Conservation (phyloP, 1,140 invertebrate genomes). For the Microvelia longipes region DNA sequence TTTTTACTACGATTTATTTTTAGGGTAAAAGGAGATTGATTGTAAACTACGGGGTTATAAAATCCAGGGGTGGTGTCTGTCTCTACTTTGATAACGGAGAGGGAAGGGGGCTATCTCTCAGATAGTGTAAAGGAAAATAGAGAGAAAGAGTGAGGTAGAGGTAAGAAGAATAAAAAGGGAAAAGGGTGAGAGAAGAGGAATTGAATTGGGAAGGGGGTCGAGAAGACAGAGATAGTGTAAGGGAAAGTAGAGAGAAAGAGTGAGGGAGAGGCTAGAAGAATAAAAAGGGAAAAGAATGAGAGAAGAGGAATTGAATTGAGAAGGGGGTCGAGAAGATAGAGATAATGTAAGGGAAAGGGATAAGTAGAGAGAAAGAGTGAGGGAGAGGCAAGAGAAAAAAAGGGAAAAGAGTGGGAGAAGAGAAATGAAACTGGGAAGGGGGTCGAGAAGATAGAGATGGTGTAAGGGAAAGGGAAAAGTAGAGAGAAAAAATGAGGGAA, state of each 20-base stretch:
- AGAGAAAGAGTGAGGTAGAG: background rate
- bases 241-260: background rate
- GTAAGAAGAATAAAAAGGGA: background rate
- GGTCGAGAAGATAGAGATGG: background rate
- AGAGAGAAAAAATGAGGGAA: background rate
- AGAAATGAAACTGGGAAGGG: background rate
- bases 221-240: background rate
- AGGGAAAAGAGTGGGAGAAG: background rate
- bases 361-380: background rate
- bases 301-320: background rate
- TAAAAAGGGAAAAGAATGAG: background rate
- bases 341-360: background rate
- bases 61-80: too few relatives aligned
- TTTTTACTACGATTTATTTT: too few relatives aligned
- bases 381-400: background rate
- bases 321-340: too few relatives aligned
- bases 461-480: background rate
- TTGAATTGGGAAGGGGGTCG: background rate
- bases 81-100: too few relatives aligned
- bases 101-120: too few relatives aligned
- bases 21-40: too few relatives aligned
- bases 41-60: too few relatives aligned
- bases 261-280: background rate
- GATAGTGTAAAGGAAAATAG: background rate
- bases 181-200: background rate